Evolutionary conservation across 2,888 invertebrate genomes (phyloP).

Genomic region (Ophion slaviceki): DNA sequence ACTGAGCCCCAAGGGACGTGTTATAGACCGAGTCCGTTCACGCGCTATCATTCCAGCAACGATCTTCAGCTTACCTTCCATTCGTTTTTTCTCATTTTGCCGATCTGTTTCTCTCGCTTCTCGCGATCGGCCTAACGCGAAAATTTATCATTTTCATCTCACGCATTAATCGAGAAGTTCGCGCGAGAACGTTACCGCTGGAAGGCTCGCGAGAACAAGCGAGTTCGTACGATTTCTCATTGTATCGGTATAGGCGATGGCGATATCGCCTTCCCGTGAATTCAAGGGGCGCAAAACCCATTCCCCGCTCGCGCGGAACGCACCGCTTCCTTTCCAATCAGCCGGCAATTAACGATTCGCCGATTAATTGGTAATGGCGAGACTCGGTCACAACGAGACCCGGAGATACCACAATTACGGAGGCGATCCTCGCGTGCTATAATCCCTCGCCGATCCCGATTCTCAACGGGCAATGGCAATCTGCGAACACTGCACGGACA

Average conservation of each 20-base stretch:
- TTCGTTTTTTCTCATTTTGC: conserved; percentile 17
- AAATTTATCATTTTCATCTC: conserved; percentile 44
- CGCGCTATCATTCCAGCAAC: conserved; percentile 11
- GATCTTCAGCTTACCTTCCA: conserved; percentile 29
- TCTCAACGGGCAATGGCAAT: neutral
- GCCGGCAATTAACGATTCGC: conserved; percentile 74
- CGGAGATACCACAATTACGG: conserved; percentile 67
- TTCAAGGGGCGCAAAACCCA: neutral
- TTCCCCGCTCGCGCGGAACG: neutral
- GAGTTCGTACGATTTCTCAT: conserved; percentile 43
- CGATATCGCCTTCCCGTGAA: conserved; percentile 3
- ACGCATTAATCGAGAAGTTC: conserved; percentile 46
- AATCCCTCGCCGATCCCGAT: neutral
- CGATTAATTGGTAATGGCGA: conserved; percentile 71
- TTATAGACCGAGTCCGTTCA: neutral
- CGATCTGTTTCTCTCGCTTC: neutral
- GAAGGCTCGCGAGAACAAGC: conserved; percentile 2
- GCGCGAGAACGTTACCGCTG: neutral
- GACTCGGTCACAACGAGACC: conserved; percentile 45
- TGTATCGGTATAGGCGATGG: conserved; percentile 13
- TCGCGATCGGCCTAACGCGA: neutral
- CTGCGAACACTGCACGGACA: neutral
- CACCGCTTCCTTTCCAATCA: conserved; percentile 68
- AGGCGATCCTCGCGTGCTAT: conserved; percentile 33
- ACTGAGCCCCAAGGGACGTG: neutral